Conservation (phyloP, 37 sponge, comb jelly and placozoan species). For the Haliclona indistincta region DNA sequence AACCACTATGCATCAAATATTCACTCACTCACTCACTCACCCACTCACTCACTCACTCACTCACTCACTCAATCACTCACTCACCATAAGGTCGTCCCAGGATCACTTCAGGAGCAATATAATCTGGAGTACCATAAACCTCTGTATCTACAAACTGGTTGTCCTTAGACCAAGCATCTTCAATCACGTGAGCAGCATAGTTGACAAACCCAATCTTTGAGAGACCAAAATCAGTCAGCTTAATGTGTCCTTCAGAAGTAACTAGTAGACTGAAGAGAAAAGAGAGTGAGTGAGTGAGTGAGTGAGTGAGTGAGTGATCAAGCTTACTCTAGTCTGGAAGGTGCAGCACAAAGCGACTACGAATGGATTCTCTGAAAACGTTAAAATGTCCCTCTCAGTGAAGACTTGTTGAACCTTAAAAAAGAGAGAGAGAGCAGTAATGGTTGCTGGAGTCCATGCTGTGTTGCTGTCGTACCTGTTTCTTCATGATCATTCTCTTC, state of each 20-base stretch:
- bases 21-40: neutral
- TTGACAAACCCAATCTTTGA: constrained; percentile 94
- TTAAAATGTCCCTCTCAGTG: constrained; percentile 94
- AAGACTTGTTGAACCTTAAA: constrained; percentile 87
- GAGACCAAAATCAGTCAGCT: constrained; percentile 98
- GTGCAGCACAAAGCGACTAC: constrained; percentile 96
- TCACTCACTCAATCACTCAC: neutral
- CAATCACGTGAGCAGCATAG: constrained; percentile 74
- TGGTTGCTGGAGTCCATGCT: neutral
- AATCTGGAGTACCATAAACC: constrained; percentile 96
- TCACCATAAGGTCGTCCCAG: constrained; percentile 82
- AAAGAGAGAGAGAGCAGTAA: neutral
- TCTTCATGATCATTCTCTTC: constrained; percentile 91
- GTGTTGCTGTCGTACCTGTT: constrained; percentile 56
- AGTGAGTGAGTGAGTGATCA: constrained; percentile 13
- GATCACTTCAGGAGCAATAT: constrained; percentile 99
- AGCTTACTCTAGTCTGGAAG: constrained; percentile 88
- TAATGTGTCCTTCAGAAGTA: constrained; percentile 98
- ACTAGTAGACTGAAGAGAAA: constrained; percentile 91
- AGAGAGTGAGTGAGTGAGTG: constrained; percentile 24
- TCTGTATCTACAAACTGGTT: constrained; percentile 76
- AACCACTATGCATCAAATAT: neutral
- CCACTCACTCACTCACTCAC: neutral
- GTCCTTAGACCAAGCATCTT: constrained; percentile 57
- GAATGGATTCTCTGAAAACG: constrained; percentile 96